phyloP scores from a whole-genome alignment of 2,888 invertebrate genomes.

The Eremobia ochroleuca region DNA sequence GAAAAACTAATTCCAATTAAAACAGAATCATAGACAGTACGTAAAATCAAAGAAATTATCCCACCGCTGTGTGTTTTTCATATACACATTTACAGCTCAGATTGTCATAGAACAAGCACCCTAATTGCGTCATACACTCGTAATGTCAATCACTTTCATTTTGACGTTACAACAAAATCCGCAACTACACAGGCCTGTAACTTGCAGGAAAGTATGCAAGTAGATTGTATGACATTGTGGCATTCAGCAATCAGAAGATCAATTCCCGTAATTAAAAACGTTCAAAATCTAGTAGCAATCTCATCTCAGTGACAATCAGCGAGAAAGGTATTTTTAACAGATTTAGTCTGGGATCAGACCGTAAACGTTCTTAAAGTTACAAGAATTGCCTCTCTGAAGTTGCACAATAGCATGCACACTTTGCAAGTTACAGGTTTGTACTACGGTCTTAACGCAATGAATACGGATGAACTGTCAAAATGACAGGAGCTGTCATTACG shows the following conservation, averaged over 20 bases:
- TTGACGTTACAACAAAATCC: not conserved
- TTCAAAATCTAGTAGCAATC: not conserved
- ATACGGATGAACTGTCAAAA: not conserved
- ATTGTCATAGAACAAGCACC: slow-evolving; percentile 53
- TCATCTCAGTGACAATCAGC: not conserved
- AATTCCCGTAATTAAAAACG: not conserved
- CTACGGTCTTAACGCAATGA: not conserved
- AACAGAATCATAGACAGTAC: slow-evolving; percentile 31
- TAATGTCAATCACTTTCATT: slow-evolving; percentile 9
- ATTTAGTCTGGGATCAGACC: not conserved
- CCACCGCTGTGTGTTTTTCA: slow-evolving; percentile 79
- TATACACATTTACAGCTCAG: slow-evolving; percentile 72
- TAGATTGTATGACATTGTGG: not conserved
- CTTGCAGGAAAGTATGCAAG: not conserved
- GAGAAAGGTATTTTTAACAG: not conserved
- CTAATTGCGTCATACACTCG: slow-evolving; percentile 9
- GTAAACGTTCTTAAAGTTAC: not conserved
- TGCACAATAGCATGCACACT: not conserved
- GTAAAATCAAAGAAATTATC: slow-evolving; percentile 40
- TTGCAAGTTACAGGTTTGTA: not conserved
- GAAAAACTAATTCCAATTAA: slow-evolving; percentile 4
- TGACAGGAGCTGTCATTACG: slow-evolving; percentile 6
- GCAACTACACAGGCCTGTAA: too few species aligned
- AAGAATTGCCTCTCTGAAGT: not conserved
- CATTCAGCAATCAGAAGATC: not conserved